A percentile compares a stretch with the other conserved stretches of the same genome.
These are phyloP conservation scores for Arnoldichthys spilopterus DNA, from an alignment of 2,797 vertebrate genomes.

Conservation along the genomic window DNA sequence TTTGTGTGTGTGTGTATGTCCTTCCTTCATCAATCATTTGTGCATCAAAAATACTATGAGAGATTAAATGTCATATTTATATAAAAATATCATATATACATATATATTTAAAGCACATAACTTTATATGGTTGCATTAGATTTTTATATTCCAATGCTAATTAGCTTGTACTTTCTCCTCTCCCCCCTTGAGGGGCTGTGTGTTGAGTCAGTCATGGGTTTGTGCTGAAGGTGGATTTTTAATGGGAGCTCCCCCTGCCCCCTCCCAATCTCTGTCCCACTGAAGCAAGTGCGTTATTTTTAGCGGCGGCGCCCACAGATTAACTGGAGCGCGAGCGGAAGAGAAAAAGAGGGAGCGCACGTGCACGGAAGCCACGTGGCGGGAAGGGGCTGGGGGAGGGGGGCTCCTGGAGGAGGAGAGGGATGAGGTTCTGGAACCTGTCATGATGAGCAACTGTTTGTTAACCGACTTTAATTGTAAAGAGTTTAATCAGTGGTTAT, in stretches of 20 bases:
- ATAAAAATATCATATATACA: too few relatives aligned
- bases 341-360: constrained; percentile 73
- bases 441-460: not conserved
- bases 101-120: too few relatives aligned
- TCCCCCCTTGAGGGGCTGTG: constrained; percentile 54
- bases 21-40: too few relatives aligned
- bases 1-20: too few relatives aligned
- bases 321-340: constrained; percentile 77
- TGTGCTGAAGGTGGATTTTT: constrained; percentile 42
- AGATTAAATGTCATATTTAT: too few relatives aligned
- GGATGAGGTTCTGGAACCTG: not conserved
- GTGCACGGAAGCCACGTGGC: constrained; percentile 76
- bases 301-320: constrained; percentile 79
- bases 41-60: too few relatives aligned
- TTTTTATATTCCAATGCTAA: not conserved
- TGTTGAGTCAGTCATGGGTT: constrained; percentile 35
- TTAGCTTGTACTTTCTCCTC: not conserved
- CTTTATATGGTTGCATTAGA: too few relatives aligned
- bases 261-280: constrained; percentile 64
- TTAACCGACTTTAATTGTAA: not conserved
- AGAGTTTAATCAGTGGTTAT: not conserved
- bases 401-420: not conserved
- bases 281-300: constrained; percentile 77
- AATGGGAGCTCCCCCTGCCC: constrained; percentile 34
- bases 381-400: constrained; percentile 38